phyloP scores from a whole-genome alignment of 2,797 vertebrate species.

The Labroides dimidiatus region DNA sequence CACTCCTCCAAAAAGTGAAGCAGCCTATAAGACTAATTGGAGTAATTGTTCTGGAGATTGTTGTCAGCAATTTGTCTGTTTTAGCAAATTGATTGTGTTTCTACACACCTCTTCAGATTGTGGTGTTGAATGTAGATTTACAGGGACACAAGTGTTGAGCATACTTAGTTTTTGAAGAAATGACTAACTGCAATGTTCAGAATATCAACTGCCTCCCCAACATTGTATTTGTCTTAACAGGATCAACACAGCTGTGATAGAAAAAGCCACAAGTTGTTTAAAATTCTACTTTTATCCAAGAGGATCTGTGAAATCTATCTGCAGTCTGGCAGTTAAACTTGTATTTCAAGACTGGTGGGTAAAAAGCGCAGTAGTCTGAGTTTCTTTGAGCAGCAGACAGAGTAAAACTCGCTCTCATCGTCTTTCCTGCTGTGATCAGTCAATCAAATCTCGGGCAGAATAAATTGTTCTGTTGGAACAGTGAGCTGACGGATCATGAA shows the following conservation, averaged over 20 bases:
- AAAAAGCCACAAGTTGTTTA: conserved; percentile 1
- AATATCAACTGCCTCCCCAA: no score
- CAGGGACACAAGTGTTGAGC: background rate
- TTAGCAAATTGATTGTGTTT: conserved; percentile 50
- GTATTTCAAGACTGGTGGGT: conserved; percentile 2
- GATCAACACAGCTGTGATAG: background rate
- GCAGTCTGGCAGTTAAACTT: conserved; percentile 25
- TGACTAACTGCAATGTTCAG: background rate
- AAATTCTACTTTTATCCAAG: conserved; percentile 14
- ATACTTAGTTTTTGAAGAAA: background rate
- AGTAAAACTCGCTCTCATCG: conserved; percentile 30
- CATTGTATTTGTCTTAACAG: background rate
- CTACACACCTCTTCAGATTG: conserved; percentile 33
- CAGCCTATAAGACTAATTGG: conserved; percentile 53
- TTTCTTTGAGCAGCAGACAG: conserved; percentile 26
- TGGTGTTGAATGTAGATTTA: background rate
- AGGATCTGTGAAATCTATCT: conserved; percentile 10
- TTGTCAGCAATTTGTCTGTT: conserved; percentile 36
- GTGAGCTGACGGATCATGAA: conserved; percentile 24
- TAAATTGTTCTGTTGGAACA: conserved; percentile 26
- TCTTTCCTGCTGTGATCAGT: conserved; percentile 38
- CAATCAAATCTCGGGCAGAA: conserved; percentile 25
- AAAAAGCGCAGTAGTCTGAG: conserved; percentile 19
- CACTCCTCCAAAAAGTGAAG: conserved; percentile 41
- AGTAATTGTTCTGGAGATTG: conserved; percentile 55